Evolutionary conservation across 30 jellyfish, hydroid and myxozoan species (phyloP).

Genomic region (Chironex yamaguchii): DNA sequence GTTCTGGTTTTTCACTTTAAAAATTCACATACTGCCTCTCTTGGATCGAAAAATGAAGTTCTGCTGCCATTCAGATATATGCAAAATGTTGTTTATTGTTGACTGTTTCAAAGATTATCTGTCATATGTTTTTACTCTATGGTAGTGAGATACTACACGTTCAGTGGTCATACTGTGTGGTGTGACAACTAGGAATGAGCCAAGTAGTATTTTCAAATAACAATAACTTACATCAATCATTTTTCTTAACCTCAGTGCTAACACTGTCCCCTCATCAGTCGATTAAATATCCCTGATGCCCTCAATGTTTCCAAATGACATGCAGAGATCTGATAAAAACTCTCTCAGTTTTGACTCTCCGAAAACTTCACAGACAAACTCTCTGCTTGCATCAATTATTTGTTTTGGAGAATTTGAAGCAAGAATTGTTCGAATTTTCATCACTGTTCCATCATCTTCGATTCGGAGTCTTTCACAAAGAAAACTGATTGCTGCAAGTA

Average conservation of each 20-base stretch:
- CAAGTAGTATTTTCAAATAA: background rate
- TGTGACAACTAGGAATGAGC: background rate
- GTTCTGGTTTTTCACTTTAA: background rate
- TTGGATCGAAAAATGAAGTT: conserved; percentile 4
- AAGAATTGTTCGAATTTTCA: conserved; percentile 1
- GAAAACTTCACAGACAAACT: conserved; percentile 17
- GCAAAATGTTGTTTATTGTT: conserved; percentile 9
- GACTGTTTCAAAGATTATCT: conserved; percentile 8
- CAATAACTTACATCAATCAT: conserved; percentile 5
- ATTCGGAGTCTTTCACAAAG: conserved; percentile 13
- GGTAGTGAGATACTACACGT: conserved; percentile 29
- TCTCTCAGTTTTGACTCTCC: conserved; percentile 14
- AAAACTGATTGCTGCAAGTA: conserved; percentile 15
- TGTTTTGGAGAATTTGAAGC: conserved; percentile 10
- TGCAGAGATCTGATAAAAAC: conserved; percentile 10
- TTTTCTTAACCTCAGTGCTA: background rate
- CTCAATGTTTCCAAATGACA: conserved; percentile 26
- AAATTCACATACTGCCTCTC: conserved; percentile 16
- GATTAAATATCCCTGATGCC: conserved; percentile 6
- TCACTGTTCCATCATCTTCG: conserved; percentile 25
- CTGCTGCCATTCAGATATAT: background rate
- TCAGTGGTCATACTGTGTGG: conserved; percentile 30
- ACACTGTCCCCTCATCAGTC: conserved; percentile 16
- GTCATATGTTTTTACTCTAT: conserved; percentile 16
- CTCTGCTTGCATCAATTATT: conserved; percentile 25